Base-by-base conservation (phyloP, 2,797 vertebrate genomes). In the Decapterus maruadsi region DNA sequence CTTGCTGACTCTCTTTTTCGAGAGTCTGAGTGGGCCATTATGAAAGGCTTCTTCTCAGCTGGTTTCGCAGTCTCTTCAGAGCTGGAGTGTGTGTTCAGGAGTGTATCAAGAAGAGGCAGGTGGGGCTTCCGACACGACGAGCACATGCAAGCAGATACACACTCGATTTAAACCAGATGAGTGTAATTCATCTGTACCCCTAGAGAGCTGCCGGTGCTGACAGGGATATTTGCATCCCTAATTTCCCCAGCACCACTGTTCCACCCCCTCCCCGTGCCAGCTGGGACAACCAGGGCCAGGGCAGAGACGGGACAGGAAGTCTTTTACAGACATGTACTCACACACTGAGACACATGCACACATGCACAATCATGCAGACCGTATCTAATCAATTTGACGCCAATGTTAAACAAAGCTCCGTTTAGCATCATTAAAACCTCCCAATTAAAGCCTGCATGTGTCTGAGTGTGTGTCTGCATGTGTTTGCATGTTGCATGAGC, bases 211-310 rank as follows among this genome's bases (percentile, higher is more conserved):
- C 77, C 75, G 64, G 50, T 31, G 65, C 62, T 91, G 80, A 87
- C 88, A 84, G 84, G 88, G 81, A 92, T 90, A 94, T 95, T 94
- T 95, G 92, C 93, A 95, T 95, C 87, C 43, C 62, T 94, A 92
- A 94, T 93, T 92, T 88, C 83, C 87, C 78, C 78, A 75, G 69
- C 66, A 53, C 66, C 62, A 45, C 50, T 66, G 38, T 64, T 60
- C 34, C 66, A 8, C 58, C 80, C 57, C 56, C 53, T 59, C 69
- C 58, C 26, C 50, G n/a, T 78, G 85, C 88, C 93, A 95, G 93
- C 93, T 95, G 93, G 89, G 92, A 82, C 90, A 90, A 83, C 77
- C 53, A 48, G 79, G 79, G 76, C 78, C 67, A 68, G 63, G 70
- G 65, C 76, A 85, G 71, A 80, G 83, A 80, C 84, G 46, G 76